These are phyloP conservation scores for Hippocampus comes DNA, from an alignment of 2,113 vertebrate species.

Conservation along the genomic window DNA sequence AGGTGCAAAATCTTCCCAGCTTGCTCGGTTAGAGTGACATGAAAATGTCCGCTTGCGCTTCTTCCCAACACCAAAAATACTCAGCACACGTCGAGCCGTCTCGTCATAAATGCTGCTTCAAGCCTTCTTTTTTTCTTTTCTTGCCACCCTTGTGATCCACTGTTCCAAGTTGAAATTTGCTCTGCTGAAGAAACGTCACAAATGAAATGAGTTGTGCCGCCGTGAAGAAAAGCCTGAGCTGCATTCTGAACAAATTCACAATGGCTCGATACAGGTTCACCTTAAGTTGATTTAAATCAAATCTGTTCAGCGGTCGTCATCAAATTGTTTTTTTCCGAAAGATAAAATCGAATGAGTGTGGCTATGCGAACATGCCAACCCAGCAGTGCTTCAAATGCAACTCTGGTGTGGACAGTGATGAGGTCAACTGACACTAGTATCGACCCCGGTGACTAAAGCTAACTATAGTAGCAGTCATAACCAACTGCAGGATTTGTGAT, in stretches of 20 bases:
- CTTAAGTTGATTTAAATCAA: not conserved
- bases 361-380: not conserved
- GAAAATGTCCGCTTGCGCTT: constrained; percentile 9
- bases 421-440: too few relatives aligned
- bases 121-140: not conserved
- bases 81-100: not conserved
- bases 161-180: constrained; percentile 8
- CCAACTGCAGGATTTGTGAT: too few relatives aligned
- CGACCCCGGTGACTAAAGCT: too few relatives aligned
- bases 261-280: not conserved
- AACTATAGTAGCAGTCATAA: too few relatives aligned
- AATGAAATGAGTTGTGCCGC: constrained; percentile 5
- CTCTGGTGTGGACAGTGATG: not conserved
- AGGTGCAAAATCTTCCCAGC: not conserved
- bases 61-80: constrained; percentile 1
- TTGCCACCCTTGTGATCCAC: not conserved
- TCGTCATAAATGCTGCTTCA: not conserved
- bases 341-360: not conserved
- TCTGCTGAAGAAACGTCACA: not conserved
- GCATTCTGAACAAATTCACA: constrained; percentile 1
- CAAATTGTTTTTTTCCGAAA: not conserved
- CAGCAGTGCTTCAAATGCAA: constrained; percentile 1
- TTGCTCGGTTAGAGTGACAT: not conserved
- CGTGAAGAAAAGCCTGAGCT: not conserved
- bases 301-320: constrained; percentile 3